Evolutionary conservation across 2,113 vertebrate species (phyloP), one percentile per base, ranked within the genome.

Genomic region (Siniperca chuatsi): DNA sequence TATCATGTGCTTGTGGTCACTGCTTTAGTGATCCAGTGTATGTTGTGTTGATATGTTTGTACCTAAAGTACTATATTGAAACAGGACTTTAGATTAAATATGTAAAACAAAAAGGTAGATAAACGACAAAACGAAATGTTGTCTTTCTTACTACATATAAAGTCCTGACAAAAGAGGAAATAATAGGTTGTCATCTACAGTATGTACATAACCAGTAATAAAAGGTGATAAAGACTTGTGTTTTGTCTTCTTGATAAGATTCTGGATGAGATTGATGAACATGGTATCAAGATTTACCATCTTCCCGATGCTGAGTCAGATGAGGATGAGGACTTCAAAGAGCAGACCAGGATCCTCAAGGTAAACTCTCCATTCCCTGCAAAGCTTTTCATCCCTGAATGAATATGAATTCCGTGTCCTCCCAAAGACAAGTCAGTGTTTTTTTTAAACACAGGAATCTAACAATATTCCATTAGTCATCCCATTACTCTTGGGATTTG

Each of bases 271-370:
- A 99, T 99, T 23, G 98, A 99, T 84, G 98, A 99, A 57, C 98
- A 99, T 42, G 97, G 96, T 20, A 99, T 99, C 90, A 99, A 99
- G 93, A 99, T 99, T 91, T 99, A 99, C 91, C 98, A 99, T 86
- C 95, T 99, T 55, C 98, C 98, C 6, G 98, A 99, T 81, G 98
- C 98, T 1, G 98, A 99, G 89, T 99, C 98, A 0, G 98, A 99
- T 44, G 98, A 99, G 77, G 98, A 99, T 80, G 98, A 99, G 85
- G 98, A 99, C 82, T 99, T 99, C 87, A 99, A 99, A 84, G 98
- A 99, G 92, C 98, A 99, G 94, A 99, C 98, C 20, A 95, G 97
- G 78, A 97, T 99, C 69, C 95, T 99, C 66, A 99, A 99, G 96
- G 98, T 99, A 52, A 72, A 29, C 42, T 7, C 10, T 40, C 25